Evolutionary conservation across 2,888 invertebrate species (phyloP), one percentile per base, ranked within the genome.

Genomic region (Stenolophus ochropezus): DNA sequence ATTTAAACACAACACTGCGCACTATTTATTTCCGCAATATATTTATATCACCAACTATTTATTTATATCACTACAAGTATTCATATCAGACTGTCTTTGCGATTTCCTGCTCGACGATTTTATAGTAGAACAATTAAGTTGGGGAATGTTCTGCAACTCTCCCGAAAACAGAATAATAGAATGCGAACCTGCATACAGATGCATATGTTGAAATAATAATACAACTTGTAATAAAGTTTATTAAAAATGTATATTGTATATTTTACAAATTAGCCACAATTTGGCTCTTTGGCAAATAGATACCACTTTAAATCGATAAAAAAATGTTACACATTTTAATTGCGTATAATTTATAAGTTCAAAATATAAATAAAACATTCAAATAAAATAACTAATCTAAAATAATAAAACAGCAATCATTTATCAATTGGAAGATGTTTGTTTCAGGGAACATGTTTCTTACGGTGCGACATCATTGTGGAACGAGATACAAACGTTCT

Each of bases 391-490:
- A 18, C 6, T 27, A 8, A 14, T 18, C 8, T 61, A 23, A 21
- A 23, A 53, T 53, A 25, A 61, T 14, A 23, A n/a, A 61, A 4
- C 11, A 61, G 14, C 25, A 4, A 58, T 58, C 23, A 23, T 23
- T 23, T n/a, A 25, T n/a, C 11, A 61, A 42, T 42, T 8, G 11
- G 6, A 42, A 42, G 18, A 11, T 56, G 16, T 20, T 33, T 69
- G 16, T 33, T 33, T 69, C 18, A 69, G 18, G 65, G 77, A 27
- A 42, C 56, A 61, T 92, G 91, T 85, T 91, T 92, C 85, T 92
- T 92, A 80, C 89, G 89, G 85, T 92, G 92, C 23, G 91, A 89
- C 90, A 91, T 90, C 91, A 92, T 91, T 1, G 92, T 92, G 1
- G 92, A 92, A 77, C 90, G 88, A 0, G 92, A 92, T 0, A 92